Evolutionary conservation across 2,797 vertebrate genomes (phyloP).

Genomic region (Muscicapa striata): DNA sequence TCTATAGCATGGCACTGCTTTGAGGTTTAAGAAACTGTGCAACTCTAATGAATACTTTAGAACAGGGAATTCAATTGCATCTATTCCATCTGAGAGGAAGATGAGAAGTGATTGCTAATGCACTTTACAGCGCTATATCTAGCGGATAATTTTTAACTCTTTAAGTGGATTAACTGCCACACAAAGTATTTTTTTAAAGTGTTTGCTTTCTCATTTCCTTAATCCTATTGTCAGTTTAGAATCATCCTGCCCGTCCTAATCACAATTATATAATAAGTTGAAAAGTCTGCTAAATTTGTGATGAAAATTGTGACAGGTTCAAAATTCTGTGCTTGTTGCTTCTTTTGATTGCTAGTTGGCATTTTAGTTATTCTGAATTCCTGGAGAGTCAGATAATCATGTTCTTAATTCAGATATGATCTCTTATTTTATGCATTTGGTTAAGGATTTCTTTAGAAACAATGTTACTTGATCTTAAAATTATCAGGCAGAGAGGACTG

Average conservation of each 20-base stretch:
- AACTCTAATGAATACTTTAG: constrained; percentile 52
- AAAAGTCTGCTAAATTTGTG: neutral
- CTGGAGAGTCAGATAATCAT: neutral
- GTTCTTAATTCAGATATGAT: neutral
- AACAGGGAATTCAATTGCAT: constrained; percentile 32
- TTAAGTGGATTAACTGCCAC: constrained; percentile 23
- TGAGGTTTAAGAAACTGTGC: constrained; percentile 27
- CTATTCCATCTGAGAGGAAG: constrained; percentile 15
- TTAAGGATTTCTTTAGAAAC: neutral
- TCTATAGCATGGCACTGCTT: neutral
- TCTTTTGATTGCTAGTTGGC: neutral
- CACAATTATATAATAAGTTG: neutral
- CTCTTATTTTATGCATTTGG: neutral
- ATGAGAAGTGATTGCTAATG: constrained; percentile 40
- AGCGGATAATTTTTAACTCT: constrained; percentile 32
- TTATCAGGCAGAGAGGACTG: neutral
- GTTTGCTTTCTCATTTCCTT: neutral
- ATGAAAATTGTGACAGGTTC: neutral
- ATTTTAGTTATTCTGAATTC: neutral
- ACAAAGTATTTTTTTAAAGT: neutral
- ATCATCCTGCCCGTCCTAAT: neutral
- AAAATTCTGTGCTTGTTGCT: constrained; percentile 5
- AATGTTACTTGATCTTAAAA: neutral
- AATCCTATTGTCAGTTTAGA: neutral
- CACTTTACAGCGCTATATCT: neutral